Evolutionary conservation across 2,888 invertebrate species (phyloP).

Genomic region (Campaea margaritaria): DNA sequence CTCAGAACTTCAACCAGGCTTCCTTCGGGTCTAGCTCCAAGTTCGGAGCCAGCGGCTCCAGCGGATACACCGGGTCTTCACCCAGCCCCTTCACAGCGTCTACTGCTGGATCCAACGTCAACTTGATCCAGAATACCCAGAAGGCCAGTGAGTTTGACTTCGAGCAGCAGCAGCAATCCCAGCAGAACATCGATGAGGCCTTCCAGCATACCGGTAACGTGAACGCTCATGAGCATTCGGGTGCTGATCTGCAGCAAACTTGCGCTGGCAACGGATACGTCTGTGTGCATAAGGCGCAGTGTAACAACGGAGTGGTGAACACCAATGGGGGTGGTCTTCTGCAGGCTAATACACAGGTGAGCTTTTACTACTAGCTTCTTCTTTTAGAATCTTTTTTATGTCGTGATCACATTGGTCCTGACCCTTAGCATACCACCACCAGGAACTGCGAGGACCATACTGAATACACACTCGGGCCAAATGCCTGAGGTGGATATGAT

Average conservation of each 20-base stretch:
- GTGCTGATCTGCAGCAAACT: conserved; percentile 76
- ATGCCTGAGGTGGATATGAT: too few species aligned
- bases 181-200: conserved; percentile 68
- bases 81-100: conserved; percentile 70
- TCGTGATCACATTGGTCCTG: too few species aligned
- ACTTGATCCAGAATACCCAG: conserved; percentile 68
- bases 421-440: too few species aligned
- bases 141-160: conserved; percentile 66
- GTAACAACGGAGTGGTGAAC: conserved; percentile 86
- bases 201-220: conserved; percentile 71
- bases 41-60: conserved; percentile 49
- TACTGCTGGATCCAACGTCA: conserved; percentile 64
- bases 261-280: conserved; percentile 86
- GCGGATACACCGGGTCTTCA: conserved; percentile 68
- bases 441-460: too few species aligned
- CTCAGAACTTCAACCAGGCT: conserved; percentile 36
- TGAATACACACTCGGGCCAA: too few species aligned
- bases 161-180: conserved; percentile 68
- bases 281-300: conserved; percentile 86
- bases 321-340: conserved; percentile 76
- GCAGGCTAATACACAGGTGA: conserved; percentile 84
- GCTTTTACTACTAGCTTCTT: conserved; percentile 50
- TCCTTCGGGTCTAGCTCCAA: conserved; percentile 51
- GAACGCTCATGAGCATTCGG: conserved; percentile 57
- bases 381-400: background rate